A percentile compares a stretch with the other conserved stretches of the same genome.
Evolutionary conservation across 37 sponge, comb jelly and placozoan genomes (phyloP).

Genomic region (Dysidea cf. avara): DNA sequence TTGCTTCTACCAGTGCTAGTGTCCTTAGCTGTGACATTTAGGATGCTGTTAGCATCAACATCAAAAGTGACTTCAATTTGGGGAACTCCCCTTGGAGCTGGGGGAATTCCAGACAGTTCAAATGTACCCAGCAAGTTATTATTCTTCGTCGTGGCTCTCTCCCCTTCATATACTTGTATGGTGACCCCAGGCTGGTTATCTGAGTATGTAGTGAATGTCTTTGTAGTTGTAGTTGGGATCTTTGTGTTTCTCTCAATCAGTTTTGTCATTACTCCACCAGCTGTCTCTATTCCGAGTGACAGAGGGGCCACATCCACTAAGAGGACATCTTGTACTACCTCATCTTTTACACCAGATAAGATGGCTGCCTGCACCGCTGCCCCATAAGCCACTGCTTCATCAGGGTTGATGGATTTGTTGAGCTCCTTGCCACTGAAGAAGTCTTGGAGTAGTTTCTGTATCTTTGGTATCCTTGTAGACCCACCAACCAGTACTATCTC

Average conservation of each 20-base stretch:
- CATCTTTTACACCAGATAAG: conserved; percentile 81
- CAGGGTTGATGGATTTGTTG: too few relatives aligned
- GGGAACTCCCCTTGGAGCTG: conserved; percentile 87
- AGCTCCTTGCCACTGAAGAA: conserved; percentile 98
- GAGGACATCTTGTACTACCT: too few relatives aligned
- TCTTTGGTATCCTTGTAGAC: conserved; percentile 91
- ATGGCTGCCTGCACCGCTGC: conserved; percentile 97
- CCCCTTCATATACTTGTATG: conserved; percentile 90
- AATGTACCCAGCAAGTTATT: conserved; percentile 87
- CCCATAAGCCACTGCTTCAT: conserved; percentile 95
- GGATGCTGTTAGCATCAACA: conserved; percentile 82
- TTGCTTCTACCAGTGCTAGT: conserved; percentile 78
- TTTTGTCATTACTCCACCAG: conserved; percentile 93
- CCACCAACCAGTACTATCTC: conserved; percentile 96
- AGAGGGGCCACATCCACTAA: conserved; percentile 94
- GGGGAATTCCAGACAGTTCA: conserved; percentile 79
- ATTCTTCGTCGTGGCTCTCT: conserved; percentile 82
- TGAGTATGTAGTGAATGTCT: conserved; percentile 87
- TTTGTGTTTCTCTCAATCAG: conserved; percentile 93
- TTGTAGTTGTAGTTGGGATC: conserved; percentile 71
- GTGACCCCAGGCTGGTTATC: conserved; percentile 88
- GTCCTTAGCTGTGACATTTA: conserved; percentile 83
- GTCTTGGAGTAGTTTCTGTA: conserved; percentile 90
- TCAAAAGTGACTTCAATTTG: too few relatives aligned
- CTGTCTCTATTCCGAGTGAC: conserved; percentile 96